A percentile compares a stretch with the other conserved stretches of the same genome.
These are phyloP conservation scores for Osmerus eperlanus DNA, from an alignment of 2,113 vertebrate genomes.

Conservation along the genomic window DNA sequence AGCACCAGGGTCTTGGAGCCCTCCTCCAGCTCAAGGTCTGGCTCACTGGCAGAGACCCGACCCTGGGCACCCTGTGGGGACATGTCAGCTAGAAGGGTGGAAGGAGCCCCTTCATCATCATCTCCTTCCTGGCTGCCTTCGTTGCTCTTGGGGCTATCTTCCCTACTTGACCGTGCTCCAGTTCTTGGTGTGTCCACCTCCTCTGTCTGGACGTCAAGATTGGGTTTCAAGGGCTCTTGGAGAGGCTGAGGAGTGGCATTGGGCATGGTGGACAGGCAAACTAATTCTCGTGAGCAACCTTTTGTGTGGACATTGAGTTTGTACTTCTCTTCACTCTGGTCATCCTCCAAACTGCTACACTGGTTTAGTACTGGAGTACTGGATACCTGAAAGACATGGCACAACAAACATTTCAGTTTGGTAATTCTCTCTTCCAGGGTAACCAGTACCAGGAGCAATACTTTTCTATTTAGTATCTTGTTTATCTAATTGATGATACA, in stretches of 20 bases:
- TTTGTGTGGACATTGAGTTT: constrained; percentile 47
- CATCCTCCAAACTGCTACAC: constrained; percentile 72
- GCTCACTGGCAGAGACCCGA: constrained; percentile 72
- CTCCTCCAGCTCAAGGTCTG: constrained; percentile 83
- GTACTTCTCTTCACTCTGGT: constrained; percentile 69
- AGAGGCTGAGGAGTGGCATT: constrained; percentile 42
- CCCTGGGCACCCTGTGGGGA: constrained; percentile 74
- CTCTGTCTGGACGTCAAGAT: not conserved
- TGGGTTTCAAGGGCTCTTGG: constrained; percentile 9
- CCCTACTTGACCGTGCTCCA: constrained; percentile 1
- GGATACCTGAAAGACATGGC: not conserved
- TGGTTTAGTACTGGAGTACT: constrained; percentile 61
- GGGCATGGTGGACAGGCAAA: constrained; percentile 78
- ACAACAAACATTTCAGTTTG: not conserved
- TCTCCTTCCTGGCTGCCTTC: constrained; percentile 73
- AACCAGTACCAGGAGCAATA: too few species aligned
- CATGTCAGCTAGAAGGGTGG: constrained; percentile 81
- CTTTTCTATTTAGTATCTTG: not conserved
- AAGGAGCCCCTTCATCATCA: constrained; percentile 80
- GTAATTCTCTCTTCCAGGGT: too few species aligned
- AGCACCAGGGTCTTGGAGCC: constrained; percentile 86
- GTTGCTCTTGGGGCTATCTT: constrained; percentile 63
- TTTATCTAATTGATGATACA: constrained; percentile 2
- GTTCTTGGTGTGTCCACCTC: constrained; percentile 10
- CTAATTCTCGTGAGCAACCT: constrained; percentile 75